Evolutionary conservation across 2,113 vertebrate genomes (phyloP).

Genomic region (Saccopteryx leptura): DNA sequence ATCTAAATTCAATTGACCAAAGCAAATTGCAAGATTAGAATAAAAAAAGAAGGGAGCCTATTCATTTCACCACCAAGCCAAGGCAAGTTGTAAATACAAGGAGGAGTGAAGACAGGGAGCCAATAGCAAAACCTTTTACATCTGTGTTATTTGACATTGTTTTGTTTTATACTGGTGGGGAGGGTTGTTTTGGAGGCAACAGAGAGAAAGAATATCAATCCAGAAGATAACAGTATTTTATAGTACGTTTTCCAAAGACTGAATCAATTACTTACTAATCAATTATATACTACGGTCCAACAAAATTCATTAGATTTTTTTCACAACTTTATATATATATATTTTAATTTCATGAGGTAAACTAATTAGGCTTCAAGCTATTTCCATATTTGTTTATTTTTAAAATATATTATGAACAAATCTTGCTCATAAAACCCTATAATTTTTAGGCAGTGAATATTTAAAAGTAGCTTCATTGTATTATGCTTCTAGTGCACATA

Average conservation of each 20-base stretch:
- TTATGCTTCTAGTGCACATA: not conserved
- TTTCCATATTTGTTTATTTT: not conserved
- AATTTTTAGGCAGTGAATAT: not conserved
- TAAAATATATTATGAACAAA: not conserved
- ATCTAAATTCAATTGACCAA: not conserved
- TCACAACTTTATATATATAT: not conserved
- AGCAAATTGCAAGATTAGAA: not conserved
- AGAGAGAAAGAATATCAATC: not conserved
- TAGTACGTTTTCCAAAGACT: not conserved
- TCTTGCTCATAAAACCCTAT: not conserved
- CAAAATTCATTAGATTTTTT: not conserved
- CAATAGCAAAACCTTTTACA: not conserved
- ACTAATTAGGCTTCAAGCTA: not conserved
- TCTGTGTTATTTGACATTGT: not conserved
- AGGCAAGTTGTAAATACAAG: not conserved
- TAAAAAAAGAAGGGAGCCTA: not conserved
- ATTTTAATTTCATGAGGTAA: not conserved
- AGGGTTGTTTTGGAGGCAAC: not conserved
- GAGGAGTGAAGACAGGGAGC: not conserved
- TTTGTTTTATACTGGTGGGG: not conserved
- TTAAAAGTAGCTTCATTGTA: not conserved
- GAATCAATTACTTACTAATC: not conserved
- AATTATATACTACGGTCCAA: not conserved
- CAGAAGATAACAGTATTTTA: not conserved
- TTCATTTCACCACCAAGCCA: not conserved